Evolutionary conservation across 1,140 invertebrate genomes (phyloP).

Genomic region (Bombyx mori): DNA sequence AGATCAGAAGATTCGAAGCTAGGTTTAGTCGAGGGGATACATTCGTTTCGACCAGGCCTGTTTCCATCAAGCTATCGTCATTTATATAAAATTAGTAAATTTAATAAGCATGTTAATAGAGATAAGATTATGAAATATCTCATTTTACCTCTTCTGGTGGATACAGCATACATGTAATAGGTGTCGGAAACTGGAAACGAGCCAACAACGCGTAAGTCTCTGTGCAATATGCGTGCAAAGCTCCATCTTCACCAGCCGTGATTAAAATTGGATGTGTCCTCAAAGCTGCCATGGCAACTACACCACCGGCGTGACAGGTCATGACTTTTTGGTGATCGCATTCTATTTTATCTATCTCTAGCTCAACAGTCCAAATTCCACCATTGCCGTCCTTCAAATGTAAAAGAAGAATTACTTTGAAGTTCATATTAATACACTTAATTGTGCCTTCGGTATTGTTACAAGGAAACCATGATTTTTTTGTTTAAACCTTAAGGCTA

Average conservation of each 20-base stretch:
- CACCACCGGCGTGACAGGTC: slow-evolving; percentile 81
- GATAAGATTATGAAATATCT: background rate
- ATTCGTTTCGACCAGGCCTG: too few species aligned
- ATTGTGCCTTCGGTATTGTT: too few species aligned
- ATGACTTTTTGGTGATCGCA: slow-evolving; percentile 75
- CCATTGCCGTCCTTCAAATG: slow-evolving; percentile 81
- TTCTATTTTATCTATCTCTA: slow-evolving; percentile 75
- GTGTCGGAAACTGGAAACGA: slow-evolving; percentile 74
- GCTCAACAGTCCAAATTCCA: slow-evolving; percentile 84
- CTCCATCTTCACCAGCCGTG: slow-evolving; percentile 79
- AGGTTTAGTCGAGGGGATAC: too few species aligned
- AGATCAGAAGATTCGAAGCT: too few species aligned
- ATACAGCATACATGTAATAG: slow-evolving; percentile 80
- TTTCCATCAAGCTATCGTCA: too few species aligned
- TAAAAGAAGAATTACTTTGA: too few species aligned
- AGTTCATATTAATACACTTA: too few species aligned
- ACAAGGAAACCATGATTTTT: too few species aligned
- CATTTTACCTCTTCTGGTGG: slow-evolving; percentile 75
- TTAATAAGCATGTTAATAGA: too few species aligned
- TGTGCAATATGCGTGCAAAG: slow-evolving; percentile 82
- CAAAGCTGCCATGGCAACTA: slow-evolving; percentile 77
- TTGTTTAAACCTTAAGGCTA: too few species aligned
- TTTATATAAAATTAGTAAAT: too few species aligned
- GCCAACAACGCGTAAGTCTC: slow-evolving; percentile 72
- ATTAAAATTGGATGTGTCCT: slow-evolving; percentile 78